Conservation (phyloP, 2,888 invertebrate genomes). For the Hololepta plana region DNA sequence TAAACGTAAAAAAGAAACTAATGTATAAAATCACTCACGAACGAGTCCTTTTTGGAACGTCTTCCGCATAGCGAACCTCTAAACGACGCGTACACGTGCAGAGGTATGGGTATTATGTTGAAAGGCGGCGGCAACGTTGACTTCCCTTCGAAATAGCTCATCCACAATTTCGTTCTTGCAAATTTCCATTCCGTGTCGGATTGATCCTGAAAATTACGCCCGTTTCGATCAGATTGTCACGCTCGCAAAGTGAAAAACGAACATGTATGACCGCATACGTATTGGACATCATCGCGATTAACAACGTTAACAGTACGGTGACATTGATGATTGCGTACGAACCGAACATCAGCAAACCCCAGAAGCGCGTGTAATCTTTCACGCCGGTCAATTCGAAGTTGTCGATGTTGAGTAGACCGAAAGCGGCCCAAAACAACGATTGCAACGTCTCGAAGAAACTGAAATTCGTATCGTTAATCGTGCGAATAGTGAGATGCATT, state of each 20-base stretch:
- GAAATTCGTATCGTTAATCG: slow-evolving; percentile 13
- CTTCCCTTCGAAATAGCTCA: slow-evolving; percentile 87
- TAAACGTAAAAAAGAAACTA: too few species aligned
- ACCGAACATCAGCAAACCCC: slow-evolving; percentile 92
- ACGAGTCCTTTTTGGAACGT: too few species aligned
- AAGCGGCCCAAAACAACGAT: slow-evolving; percentile 91
- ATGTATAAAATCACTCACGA: too few species aligned
- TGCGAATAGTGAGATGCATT: background rate
- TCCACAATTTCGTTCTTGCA: slow-evolving; percentile 84
- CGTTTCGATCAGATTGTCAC: too few species aligned
- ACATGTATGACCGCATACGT: slow-evolving; percentile 86
- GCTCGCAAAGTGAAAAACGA: too few species aligned
- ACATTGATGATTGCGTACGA: slow-evolving; percentile 90
- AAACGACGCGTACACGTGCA: too few species aligned
- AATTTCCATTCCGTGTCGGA: slow-evolving; percentile 96
- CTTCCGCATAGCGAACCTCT: too few species aligned
- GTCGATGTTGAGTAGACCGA: slow-evolving; percentile 77
- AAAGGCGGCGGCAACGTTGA: slow-evolving; percentile 87
- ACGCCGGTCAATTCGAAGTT: slow-evolving; percentile 78
- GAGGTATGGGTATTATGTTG: slow-evolving; percentile 77
- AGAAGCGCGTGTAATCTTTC: slow-evolving; percentile 81
- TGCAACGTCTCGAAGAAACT: slow-evolving; percentile 91
- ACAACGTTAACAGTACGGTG: slow-evolving; percentile 79
- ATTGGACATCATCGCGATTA: slow-evolving; percentile 98
- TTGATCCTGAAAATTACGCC: slow-evolving; percentile 67